These are phyloP conservation scores for Anticlea derivata DNA, from an alignment of 2,888 invertebrate genomes.

Conservation along the genomic window DNA sequence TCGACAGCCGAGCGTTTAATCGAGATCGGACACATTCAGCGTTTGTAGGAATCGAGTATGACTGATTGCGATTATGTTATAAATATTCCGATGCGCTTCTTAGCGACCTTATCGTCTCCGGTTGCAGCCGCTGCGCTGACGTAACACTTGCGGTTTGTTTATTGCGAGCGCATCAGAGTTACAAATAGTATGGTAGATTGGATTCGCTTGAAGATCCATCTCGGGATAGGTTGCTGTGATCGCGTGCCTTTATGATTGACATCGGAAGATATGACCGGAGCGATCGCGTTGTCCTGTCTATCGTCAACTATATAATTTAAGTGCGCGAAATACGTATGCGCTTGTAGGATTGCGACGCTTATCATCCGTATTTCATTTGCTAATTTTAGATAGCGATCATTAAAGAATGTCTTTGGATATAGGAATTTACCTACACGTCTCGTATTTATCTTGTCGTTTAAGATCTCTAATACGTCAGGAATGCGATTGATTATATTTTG, in stretches of 20 bases:
- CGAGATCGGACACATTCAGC: constrained; percentile 39
- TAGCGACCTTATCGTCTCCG: constrained; percentile 39
- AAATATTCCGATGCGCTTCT: constrained; percentile 37
- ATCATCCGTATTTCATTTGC: constrained; percentile 55
- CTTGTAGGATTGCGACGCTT: constrained; percentile 53
- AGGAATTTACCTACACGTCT: constrained; percentile 28
- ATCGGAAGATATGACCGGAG: constrained; percentile 50
- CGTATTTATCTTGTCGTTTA: constrained; percentile 37
- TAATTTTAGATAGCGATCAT: constrained; percentile 58
- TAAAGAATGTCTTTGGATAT: constrained; percentile 43
- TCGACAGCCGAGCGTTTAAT: constrained; percentile 43
- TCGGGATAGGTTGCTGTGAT: constrained; percentile 44
- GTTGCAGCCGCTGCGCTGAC: constrained; percentile 34
- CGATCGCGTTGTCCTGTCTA: constrained; percentile 44
- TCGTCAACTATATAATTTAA: constrained; percentile 61
- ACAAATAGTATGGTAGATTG: constrained; percentile 29
- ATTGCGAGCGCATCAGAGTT: constrained; percentile 32
- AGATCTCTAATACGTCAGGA: constrained; percentile 31
- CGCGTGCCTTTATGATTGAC: constrained; percentile 48
- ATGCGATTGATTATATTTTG: constrained; percentile 35
- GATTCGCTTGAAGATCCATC: constrained; percentile 25
- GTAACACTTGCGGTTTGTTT: constrained; percentile 31
- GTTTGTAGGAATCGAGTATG: constrained; percentile 33
- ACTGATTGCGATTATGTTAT: constrained; percentile 37
- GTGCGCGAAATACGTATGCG: constrained; percentile 54